Percentiles rank a stretch among this genome's conserved stretches.
Conservation (phyloP, 2,888 invertebrate genomes). For the Morpho achilles region DNA sequence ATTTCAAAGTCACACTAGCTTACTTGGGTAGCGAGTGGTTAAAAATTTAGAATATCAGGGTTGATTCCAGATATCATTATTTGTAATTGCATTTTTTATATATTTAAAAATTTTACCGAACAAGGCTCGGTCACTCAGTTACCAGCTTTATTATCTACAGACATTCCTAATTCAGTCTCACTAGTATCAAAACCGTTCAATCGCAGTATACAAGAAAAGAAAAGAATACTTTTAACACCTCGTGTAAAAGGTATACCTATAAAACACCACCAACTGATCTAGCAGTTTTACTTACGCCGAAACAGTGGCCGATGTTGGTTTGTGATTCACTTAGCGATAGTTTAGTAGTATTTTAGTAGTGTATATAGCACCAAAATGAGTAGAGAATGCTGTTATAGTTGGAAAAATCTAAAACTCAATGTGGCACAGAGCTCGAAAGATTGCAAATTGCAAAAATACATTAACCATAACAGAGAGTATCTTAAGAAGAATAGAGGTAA, state of each 20-base stretch:
- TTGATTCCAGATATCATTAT: too few species aligned
- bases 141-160: neutral
- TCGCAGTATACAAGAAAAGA: slow-evolving; percentile 27
- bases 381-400: slow-evolving; percentile 49
- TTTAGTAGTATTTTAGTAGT: slow-evolving; percentile 14
- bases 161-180: neutral
- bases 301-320: slow-evolving; percentile 24
- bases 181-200: slow-evolving; percentile 38
- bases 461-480: slow-evolving; percentile 5
- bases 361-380: slow-evolving; percentile 41
- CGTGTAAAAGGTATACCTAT: slow-evolving; percentile 34
- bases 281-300: slow-evolving; percentile 30
- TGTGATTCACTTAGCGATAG: slow-evolving; percentile 19
- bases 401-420: slow-evolving; percentile 59
- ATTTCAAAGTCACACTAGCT: too few species aligned
- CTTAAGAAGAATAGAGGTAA: slow-evolving; percentile 53
- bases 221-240: slow-evolving; percentile 42
- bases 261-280: slow-evolving; percentile 25
- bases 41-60: too few species aligned
- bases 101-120: too few species aligned
- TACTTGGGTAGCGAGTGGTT: too few species aligned
- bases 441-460: slow-evolving; percentile 16
- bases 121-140: too few species aligned
- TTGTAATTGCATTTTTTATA: too few species aligned
- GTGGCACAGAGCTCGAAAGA: slow-evolving; percentile 37